These are phyloP conservation scores for Sminthurides bifidus DNA, from an alignment of 1,140 invertebrate species.

Conservation along the genomic window DNA sequence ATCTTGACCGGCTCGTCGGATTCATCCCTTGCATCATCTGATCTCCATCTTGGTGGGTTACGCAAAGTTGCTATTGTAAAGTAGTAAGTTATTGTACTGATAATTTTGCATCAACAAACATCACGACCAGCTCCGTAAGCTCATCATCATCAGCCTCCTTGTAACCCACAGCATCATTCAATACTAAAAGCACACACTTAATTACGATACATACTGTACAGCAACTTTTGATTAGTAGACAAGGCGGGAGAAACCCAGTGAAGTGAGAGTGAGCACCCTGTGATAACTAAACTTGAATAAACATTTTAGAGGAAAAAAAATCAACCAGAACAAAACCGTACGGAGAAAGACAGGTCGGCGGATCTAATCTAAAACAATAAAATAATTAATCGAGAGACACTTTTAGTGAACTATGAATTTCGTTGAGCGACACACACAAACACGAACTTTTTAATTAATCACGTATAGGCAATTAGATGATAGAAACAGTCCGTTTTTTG, in stretches of 20 bases:
- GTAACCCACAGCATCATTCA: too few species aligned
- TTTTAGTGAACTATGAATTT: not conserved
- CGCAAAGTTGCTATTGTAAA: not conserved
- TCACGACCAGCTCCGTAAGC: not conserved
- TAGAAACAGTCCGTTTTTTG: too few species aligned
- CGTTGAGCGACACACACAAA: not conserved
- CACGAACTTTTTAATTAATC: too few species aligned
- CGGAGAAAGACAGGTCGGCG: constrained; percentile 4
- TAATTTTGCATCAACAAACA: not conserved
- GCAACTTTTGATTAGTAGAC: too few species aligned
- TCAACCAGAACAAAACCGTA: not conserved
- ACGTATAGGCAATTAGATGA: too few species aligned
- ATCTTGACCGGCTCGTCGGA: too few species aligned
- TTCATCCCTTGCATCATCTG: too few species aligned
- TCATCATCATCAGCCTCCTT: not conserved
- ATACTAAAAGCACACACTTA: too few species aligned
- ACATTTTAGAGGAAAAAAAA: not conserved
- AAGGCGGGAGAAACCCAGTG: constrained; percentile 10
- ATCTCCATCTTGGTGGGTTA: too few species aligned
- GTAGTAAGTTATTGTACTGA: not conserved
- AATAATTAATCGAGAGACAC: not conserved
- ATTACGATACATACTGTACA: too few species aligned
- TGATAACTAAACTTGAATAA: constrained; percentile 21
- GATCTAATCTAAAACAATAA: constrained; percentile 4
- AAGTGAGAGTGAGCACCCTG: constrained; percentile 26